Evolutionary conservation across 2,113 vertebrate species (phyloP).

Genomic region (Dicrurus megarhynchus): DNA sequence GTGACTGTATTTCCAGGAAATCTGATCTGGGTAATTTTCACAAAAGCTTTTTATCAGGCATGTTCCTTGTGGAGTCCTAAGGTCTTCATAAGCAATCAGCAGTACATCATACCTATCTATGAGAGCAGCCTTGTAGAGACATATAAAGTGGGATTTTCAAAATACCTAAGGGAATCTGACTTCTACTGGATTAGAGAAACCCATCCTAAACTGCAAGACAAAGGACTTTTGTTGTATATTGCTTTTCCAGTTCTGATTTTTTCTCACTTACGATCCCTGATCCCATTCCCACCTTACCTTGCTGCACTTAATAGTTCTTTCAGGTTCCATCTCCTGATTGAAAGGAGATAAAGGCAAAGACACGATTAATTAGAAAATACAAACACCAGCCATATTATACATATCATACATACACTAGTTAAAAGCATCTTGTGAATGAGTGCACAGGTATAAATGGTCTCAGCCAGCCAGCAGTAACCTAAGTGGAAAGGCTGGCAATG

Average conservation of each 20-base stretch:
- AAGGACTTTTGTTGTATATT: not conserved
- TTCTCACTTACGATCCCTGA: not conserved
- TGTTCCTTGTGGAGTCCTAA: not conserved
- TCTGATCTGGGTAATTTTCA: not conserved
- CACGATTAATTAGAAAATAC: not conserved
- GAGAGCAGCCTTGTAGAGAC: not conserved
- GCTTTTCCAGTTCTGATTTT: not conserved
- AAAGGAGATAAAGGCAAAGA: not conserved
- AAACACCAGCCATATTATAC: not conserved
- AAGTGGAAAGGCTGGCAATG: not conserved
- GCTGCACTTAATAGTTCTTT: not conserved
- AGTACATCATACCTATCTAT: not conserved
- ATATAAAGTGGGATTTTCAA: not conserved
- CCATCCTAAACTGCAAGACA: not conserved
- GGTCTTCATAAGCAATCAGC: not conserved
- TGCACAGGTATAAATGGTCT: not conserved
- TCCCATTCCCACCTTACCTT: not conserved
- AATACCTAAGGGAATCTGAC: not conserved
- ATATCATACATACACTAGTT: not conserved
- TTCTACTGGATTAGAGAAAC: not conserved
- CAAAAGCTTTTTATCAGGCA: not conserved
- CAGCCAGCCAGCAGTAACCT: not conserved
- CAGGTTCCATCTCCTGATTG: not conserved
- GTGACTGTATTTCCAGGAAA: constrained; percentile 1
- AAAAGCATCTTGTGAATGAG: not conserved